Evolutionary conservation across 2,797 vertebrate species (phyloP).

Genomic region (Chelidonichthys spinosus): DNA sequence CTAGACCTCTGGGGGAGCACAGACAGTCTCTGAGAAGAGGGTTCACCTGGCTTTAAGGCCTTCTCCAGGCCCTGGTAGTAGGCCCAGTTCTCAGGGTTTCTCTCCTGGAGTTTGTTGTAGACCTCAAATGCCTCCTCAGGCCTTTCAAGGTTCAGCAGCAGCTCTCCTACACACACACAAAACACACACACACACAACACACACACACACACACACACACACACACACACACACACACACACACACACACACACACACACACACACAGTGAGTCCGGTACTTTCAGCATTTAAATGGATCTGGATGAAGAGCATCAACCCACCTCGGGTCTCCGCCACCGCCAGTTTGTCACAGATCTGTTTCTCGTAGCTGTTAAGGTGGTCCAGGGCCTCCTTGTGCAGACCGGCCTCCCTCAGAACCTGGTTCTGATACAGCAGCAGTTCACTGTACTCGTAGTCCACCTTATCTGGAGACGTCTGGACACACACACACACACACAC

Average conservation of each 20-base stretch:
- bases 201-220: not conserved
- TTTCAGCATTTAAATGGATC: not conserved
- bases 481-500: not conserved
- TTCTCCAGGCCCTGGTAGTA: slow-evolving; percentile 95
- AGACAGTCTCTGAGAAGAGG: not conserved
- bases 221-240: not conserved
- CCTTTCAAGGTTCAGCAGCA: slow-evolving; percentile 89
- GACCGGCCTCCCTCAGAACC: slow-evolving; percentile 93
- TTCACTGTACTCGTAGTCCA: slow-evolving; percentile 97
- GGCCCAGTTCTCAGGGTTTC: slow-evolving; percentile 96
- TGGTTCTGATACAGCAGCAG: slow-evolving; percentile 95
- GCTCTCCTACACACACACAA: slow-evolving; percentile 84
- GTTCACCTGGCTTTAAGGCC: slow-evolving; percentile 91
- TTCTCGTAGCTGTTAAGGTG: slow-evolving; percentile 95
- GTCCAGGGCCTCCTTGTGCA: slow-evolving; percentile 92
- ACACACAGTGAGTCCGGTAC: too few species aligned
- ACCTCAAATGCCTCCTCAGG: slow-evolving; percentile 91
- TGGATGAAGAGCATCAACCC: slow-evolving; percentile 15
- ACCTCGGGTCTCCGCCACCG: slow-evolving; percentile 96
- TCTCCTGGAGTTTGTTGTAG: slow-evolving; percentile 90
- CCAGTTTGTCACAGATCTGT: slow-evolving; percentile 96
- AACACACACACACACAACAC: too few species aligned
- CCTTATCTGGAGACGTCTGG: slow-evolving; percentile 95
- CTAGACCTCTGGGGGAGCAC: too few species aligned
- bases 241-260: too few species aligned